Conservation (phyloP, 2,888 invertebrate species). For the Sesia apiformis region DNA sequence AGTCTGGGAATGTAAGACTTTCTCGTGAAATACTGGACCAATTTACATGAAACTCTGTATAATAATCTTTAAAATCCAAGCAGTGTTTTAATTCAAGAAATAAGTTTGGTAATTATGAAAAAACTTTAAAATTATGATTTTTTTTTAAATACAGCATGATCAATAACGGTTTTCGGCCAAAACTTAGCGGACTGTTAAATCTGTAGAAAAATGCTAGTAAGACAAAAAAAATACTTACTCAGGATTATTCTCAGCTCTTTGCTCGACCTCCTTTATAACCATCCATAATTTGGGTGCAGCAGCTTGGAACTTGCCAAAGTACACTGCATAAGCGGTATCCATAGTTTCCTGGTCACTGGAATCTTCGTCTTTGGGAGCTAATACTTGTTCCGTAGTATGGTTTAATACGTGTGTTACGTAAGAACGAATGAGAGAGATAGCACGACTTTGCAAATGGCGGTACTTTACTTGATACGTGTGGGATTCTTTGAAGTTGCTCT, state of each 20-base stretch:
- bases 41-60: too few species aligned
- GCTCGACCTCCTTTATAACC: slow-evolving; percentile 88
- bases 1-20: too few species aligned
- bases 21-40: too few species aligned
- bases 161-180: too few species aligned
- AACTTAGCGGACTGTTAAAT: too few species aligned
- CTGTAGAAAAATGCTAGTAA: too few species aligned
- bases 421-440: slow-evolving; percentile 84
- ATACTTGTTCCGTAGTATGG: slow-evolving; percentile 85
- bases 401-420: slow-evolving; percentile 85
- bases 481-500: slow-evolving; percentile 91
- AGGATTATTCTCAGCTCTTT: slow-evolving; percentile 79
- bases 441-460: slow-evolving; percentile 86
- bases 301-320: slow-evolving; percentile 96
- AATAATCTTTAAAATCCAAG: too few species aligned
- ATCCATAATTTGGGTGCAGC: slow-evolving; percentile 89
- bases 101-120: too few species aligned
- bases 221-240: slow-evolving; percentile 74
- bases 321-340: slow-evolving; percentile 86
- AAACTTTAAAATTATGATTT: too few species aligned
- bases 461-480: slow-evolving; percentile 87
- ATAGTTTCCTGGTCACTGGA: slow-evolving; percentile 44
- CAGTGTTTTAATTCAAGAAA: too few species aligned
- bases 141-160: too few species aligned
- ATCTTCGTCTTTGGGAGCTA: slow-evolving; percentile 51